Base-by-base conservation (phyloP, 2,888 invertebrate species). In the Drosophila gaucha region DNA sequence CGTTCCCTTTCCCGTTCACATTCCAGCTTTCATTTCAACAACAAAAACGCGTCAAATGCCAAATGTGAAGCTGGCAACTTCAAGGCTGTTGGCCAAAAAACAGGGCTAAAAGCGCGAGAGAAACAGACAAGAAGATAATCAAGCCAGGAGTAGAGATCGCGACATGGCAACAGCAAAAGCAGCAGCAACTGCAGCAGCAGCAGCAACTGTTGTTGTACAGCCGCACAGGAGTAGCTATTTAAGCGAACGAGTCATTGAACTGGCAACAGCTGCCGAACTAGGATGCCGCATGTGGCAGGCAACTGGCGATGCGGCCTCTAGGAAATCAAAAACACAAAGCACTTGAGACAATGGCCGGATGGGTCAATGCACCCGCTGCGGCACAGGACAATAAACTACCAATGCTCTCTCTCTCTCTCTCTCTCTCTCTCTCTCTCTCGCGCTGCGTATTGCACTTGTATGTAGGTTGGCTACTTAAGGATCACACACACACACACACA, bases 341-440 rank as follows among this genome's bases (percentile, higher is more conserved):
- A 78, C 59, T 80, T 62, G 56, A 65, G 50, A 62, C 56, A 50
- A 65, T 65, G 63, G 46, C 38, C 41, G 33, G 33, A 14, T 49
- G 50, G 80, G 84, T 80, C 84, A 80, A 67, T 59, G 80, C 64
- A 69, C 86, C 36, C n/a, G 47, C 18, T 38, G 30, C 9, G 43
- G 43, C 39, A 30, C 65, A 69, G 84, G 64, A 73, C 68, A 73
- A 75, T 59, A 65, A 73, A 83, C 74, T 41, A 26, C 24, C 26
- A 10, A 41, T 41, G 41, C 41, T 14, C 14, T n/a, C 24, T 8
- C 20, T 6, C 22, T 24, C 8, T 6, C 12, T 1, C 41, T 1
- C 3, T 12, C 12, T 1, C 26, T 5, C 9, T 2, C 41, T 2
- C 26, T 12, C 28, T 12, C 12, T 12, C 16, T 6, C 41, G 6